Evolutionary conservation across 1,140 invertebrate species (phyloP).

Genomic region (Pomacea maculata): DNA sequence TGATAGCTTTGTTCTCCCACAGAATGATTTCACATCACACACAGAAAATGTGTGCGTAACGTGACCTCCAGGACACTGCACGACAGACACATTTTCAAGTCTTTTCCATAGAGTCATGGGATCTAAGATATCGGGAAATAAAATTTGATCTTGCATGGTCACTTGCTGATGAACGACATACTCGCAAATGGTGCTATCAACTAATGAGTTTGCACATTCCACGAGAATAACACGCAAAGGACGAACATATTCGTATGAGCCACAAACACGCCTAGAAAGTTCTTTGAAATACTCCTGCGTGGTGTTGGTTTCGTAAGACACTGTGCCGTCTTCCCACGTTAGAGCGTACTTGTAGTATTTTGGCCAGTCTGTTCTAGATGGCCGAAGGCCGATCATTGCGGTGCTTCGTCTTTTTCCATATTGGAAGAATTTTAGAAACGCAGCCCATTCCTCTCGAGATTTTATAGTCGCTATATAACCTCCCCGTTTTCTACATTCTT

Average conservation of each 20-base stretch:
- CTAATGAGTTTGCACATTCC: not conserved
- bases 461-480: constrained; percentile 11
- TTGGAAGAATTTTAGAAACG: not conserved
- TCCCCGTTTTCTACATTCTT: not conserved
- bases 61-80: not conserved
- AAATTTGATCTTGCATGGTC: not conserved
- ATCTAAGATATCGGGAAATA: not conserved
- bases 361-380: not conserved
- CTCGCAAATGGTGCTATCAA: too few relatives aligned
- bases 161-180: not conserved
- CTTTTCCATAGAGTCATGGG: not conserved
- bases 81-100: not conserved
- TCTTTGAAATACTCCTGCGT: not conserved
- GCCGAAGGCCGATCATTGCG: not conserved
- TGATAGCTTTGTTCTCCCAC: not conserved
- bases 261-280: too few relatives aligned
- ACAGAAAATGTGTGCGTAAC: not conserved
- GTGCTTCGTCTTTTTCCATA: not conserved
- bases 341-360: not conserved
- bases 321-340: not conserved
- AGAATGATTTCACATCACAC: not conserved
- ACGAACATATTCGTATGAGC: not conserved
- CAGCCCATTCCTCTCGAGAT: not conserved
- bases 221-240: too few relatives aligned
- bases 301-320: not conserved